Evolutionary conservation across 1,140 invertebrate species (phyloP).

Genomic region (Hesperophylax magnus): DNA sequence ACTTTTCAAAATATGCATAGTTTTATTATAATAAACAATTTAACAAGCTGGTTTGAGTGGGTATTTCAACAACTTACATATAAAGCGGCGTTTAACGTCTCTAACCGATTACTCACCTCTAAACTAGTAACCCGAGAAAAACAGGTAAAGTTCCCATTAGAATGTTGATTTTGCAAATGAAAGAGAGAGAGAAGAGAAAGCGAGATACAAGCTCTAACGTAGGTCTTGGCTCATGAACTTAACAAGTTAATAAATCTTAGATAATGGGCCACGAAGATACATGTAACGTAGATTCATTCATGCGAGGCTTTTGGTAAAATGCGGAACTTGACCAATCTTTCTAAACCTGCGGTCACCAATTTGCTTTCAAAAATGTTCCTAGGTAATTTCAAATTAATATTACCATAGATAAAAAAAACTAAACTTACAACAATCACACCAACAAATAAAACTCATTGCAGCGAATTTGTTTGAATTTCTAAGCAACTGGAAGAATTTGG

Average conservation of each 20-base stretch:
- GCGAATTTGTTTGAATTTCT: too few species aligned
- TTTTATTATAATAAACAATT: too few species aligned
- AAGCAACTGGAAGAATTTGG: too few species aligned
- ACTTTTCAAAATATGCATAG: too few species aligned
- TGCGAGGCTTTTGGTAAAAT: neutral
- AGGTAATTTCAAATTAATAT: too few species aligned
- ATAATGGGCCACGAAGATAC: neutral
- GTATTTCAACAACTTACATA: too few species aligned
- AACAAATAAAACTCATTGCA: too few species aligned
- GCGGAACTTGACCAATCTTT: neutral
- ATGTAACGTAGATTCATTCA: neutral
- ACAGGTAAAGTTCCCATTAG: neutral
- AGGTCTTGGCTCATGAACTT: constrained; percentile 5
- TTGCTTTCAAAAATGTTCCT: too few species aligned
- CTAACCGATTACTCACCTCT: neutral
- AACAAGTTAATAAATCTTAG: neutral
- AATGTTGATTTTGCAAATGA: constrained; percentile 1
- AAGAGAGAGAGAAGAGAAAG: neutral
- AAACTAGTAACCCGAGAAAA: neutral
- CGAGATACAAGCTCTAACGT: neutral
- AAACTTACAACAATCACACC: too few species aligned
- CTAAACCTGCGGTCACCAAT: too few species aligned
- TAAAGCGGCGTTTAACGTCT: neutral
- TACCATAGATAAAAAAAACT: too few species aligned
- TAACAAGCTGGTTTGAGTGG: too few species aligned